phyloP scores from a whole-genome alignment of 2,888 invertebrate genomes.

The Orthosia gracilis region DNA sequence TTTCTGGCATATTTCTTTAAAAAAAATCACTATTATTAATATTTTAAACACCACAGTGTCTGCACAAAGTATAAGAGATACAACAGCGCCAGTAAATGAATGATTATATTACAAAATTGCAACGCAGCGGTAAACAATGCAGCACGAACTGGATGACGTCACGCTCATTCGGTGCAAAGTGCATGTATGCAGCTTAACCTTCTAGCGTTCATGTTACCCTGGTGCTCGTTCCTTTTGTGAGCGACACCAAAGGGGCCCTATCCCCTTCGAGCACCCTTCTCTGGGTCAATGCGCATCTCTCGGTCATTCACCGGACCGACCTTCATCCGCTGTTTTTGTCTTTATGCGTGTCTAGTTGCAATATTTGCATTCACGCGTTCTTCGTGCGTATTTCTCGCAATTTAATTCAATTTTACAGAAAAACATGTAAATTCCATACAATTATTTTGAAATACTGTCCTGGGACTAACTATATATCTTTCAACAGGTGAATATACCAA shows the following conservation, averaged over 20 bases:
- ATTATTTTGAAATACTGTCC: background rate
- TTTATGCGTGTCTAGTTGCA: conserved; percentile 52
- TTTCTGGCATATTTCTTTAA: background rate
- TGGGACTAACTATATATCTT: conserved; percentile 6
- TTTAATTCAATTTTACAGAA: conserved; percentile 1
- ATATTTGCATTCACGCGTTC: conserved; percentile 28
- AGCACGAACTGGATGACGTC: conserved; percentile 85
- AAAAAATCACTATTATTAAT: background rate
- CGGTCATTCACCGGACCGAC: conserved; percentile 82
- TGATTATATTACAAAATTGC: conserved; percentile 73
- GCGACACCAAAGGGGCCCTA: conserved; percentile 90
- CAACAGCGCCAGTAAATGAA: conserved; percentile 55
- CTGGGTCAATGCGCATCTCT: conserved; percentile 87
- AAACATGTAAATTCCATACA: background rate
- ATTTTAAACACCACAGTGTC: background rate
- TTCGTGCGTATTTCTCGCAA: conserved; percentile 10
- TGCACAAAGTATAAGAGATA: conserved; percentile 22
- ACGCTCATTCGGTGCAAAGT: conserved; percentile 90
- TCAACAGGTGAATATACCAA: conserved; percentile 2
- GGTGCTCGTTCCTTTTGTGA: conserved; percentile 89
- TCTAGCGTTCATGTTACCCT: conserved; percentile 86
- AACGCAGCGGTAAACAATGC: conserved; percentile 88
- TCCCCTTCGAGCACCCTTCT: conserved; percentile 90
- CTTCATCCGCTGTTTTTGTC: conserved; percentile 69
- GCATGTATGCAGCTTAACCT: conserved; percentile 89